phyloP scores from a whole-genome alignment of 2,797 vertebrate genomes.

The Xenops minutus region DNA sequence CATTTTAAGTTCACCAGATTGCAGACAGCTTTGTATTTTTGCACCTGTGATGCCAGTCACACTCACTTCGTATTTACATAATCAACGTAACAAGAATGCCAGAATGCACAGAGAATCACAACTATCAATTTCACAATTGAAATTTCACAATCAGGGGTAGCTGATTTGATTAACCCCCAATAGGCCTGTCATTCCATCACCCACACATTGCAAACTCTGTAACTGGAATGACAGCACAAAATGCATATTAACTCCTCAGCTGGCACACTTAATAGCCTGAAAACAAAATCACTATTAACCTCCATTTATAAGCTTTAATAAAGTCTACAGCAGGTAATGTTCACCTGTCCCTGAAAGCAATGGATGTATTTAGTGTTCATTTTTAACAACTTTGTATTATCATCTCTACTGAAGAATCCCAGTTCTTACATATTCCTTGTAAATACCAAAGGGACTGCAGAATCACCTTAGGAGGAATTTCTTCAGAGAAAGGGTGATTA shows the following conservation, averaged over 20 bases:
- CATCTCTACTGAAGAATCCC: background rate
- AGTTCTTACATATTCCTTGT: background rate
- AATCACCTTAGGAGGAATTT: background rate
- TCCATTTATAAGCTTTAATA: background rate
- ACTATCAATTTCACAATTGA: background rate
- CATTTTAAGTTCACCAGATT: background rate
- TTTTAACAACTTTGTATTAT: background rate
- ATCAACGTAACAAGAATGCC: background rate
- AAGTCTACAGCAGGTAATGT: background rate
- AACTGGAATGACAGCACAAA: background rate
- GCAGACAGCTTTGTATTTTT: background rate
- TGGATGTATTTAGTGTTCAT: background rate
- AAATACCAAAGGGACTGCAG: background rate
- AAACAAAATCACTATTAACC: background rate
- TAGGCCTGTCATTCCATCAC: background rate
- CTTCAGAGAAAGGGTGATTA: background rate
- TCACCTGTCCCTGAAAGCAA: background rate
- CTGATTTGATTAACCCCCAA: background rate
- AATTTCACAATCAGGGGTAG: no score
- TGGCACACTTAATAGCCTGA: background rate
- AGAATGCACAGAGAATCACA: background rate
- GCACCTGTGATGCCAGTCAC: background rate
- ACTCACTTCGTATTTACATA: background rate
- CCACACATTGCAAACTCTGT: background rate
- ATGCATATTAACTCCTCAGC: background rate